A percentile compares a stretch with the other conserved stretches of the same genome.
phyloP scores from a whole-genome alignment of 2,113 vertebrate species.

The Typhlomys cinereus region DNA sequence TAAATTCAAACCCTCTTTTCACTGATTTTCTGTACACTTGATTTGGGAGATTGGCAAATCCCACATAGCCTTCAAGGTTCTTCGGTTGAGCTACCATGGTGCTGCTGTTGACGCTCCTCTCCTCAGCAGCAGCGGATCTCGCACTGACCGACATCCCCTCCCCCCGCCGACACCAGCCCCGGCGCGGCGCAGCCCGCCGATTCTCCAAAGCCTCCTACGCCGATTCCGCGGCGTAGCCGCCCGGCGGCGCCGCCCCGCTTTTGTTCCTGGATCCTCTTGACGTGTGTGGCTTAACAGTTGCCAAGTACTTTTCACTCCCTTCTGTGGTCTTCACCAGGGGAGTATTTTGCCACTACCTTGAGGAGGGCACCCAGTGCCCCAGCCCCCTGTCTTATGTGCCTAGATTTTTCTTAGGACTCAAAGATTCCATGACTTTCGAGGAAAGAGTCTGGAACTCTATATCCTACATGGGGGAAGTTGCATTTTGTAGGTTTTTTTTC shows the following conservation, averaged over 20 bases:
- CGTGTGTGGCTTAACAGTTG: constrained; percentile 69
- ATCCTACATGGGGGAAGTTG: neutral
- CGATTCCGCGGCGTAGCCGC: too few species aligned
- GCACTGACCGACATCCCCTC: too few species aligned
- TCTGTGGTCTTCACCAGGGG: constrained; percentile 71
- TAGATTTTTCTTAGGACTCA: neutral
- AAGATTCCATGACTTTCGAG: constrained; percentile 71
- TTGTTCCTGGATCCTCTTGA: constrained; percentile 77
- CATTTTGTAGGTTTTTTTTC: constrained; percentile 25
- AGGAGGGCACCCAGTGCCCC: constrained; percentile 35
- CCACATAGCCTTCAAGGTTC: too few species aligned
- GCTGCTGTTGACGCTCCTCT: too few species aligned
- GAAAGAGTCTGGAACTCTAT: constrained; percentile 66
- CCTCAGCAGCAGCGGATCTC: too few species aligned
- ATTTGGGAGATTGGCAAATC: too few species aligned
- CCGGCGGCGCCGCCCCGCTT: too few species aligned
- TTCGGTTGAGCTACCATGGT: too few species aligned
- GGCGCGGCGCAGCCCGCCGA: too few species aligned
- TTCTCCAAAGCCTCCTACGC: constrained; percentile 79
- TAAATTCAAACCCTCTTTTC: too few species aligned
- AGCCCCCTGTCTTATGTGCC: constrained; percentile 77
- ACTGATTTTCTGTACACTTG: too few species aligned
- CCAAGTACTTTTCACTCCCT: constrained; percentile 77
- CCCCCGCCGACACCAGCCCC: too few species aligned
- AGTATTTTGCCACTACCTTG: constrained; percentile 64